These are phyloP conservation scores for Condylostylus longicornis DNA, from an alignment of 1,140 invertebrate genomes.

Conservation along the genomic window DNA sequence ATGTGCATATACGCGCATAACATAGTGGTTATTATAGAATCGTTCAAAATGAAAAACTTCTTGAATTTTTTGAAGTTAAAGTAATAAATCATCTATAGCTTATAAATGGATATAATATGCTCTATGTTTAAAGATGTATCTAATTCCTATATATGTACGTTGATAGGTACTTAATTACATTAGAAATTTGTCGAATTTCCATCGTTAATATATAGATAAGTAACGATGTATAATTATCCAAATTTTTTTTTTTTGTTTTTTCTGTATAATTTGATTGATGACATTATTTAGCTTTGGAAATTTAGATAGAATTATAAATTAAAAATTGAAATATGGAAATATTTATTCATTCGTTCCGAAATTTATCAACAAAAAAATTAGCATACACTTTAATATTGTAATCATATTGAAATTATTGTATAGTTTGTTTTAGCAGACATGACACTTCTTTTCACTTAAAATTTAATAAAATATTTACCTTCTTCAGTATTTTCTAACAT, in stretches of 20 bases:
- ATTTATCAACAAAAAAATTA: background rate
- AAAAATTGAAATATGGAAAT: background rate
- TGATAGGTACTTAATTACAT: too few relatives aligned
- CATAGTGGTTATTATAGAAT: too few relatives aligned
- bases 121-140: too few relatives aligned
- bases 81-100: too few relatives aligned
- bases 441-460: background rate
- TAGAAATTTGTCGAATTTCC: too few relatives aligned
- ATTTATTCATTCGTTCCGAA: background rate
- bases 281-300: background rate
- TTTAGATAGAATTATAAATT: background rate
- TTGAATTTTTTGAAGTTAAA: too few relatives aligned
- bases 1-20: background rate
- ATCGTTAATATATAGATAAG: too few relatives aligned
- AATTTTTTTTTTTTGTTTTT: background rate
- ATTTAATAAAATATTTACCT: conserved; percentile 42
- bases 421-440: background rate
- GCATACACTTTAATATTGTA: background rate
- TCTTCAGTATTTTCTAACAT: conserved; percentile 76
- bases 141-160: too few relatives aligned
- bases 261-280: background rate
- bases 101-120: too few relatives aligned
- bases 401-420: background rate
- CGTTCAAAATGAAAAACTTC: too few relatives aligned
- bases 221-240: too few relatives aligned